Base-by-base conservation (phyloP, 2,113 vertebrate species). In the Mus musculus region DNA sequence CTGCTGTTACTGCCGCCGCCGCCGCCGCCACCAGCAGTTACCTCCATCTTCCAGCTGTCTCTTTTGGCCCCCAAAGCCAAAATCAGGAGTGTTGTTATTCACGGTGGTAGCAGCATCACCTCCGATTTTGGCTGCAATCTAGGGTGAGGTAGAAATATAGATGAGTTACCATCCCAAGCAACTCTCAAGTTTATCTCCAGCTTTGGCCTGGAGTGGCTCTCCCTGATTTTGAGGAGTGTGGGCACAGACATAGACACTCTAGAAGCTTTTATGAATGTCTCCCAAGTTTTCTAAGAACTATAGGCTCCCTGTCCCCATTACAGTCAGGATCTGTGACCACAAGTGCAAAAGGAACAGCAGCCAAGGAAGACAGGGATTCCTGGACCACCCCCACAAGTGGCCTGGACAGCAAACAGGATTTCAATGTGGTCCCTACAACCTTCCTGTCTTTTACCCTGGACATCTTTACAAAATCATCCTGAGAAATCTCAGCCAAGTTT, bases 41-140 rank as follows among this genome's bases (percentile, higher is more conserved):
- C 99, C 99, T 99, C 98, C 99, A 97, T 99, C 99, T 98, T 99
- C 99, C 94, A 99, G 98, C 67, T 99, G 99, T 86, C 99, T 98
- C 95, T 99, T 99, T 97, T 99, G 99, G 97, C 99, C 97, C 81
- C 98, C 95, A 86, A 99, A 99, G 19, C 99, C 97, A 91, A 99
- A 99, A 63, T 98, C 99, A 94, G 88, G 99, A 63, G 99, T 99
- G 93, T 98, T 99, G 98, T 99, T 99, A 93, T 99, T 98, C 71
- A 99, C 98, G 0, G 99, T 98, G 3, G 98, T 99, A 0, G 98
- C 97, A 4, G 98, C 98, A 5, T 99, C 99, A 19, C 99, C 99
- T 61, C 99, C 99, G 11, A 99, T 99, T 98, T 99, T 99, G 93
- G 99, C 99, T 96, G 99, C 99, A 56, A 99, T 99, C 99, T 99